These are phyloP conservation scores for Lysandra coridon DNA, from an alignment of 2,888 invertebrate genomes.

Conservation along the genomic window DNA sequence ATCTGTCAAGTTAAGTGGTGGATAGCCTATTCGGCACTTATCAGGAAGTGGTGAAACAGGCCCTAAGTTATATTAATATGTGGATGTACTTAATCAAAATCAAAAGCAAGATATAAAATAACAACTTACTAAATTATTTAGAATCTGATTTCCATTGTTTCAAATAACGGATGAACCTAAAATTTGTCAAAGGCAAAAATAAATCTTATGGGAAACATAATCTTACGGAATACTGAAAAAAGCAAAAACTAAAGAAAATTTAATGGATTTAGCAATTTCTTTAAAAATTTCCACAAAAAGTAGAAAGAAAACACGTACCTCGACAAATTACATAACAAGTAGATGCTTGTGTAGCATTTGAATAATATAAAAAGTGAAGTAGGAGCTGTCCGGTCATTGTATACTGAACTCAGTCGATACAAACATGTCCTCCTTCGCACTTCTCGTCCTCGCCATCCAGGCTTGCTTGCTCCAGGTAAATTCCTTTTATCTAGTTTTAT, in stretches of 20 bases:
- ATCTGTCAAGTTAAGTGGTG: too few relatives aligned
- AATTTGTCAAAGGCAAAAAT: background rate
- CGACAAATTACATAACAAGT: background rate
- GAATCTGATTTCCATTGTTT: too few relatives aligned
- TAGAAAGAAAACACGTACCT: background rate
- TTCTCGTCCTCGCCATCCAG: slow-evolving; percentile 37
- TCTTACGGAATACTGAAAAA: background rate
- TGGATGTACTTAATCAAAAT: too few relatives aligned
- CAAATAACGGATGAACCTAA: too few relatives aligned
- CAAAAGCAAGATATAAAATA: too few relatives aligned
- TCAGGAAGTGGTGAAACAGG: too few relatives aligned
- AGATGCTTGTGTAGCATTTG: background rate
- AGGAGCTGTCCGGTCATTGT: background rate
- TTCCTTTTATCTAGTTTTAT: background rate
- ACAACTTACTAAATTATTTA: too few relatives aligned
- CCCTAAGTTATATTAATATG: too few relatives aligned
- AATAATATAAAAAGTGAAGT: slow-evolving; percentile 30
- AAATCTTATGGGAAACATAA: background rate
- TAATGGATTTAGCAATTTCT: background rate
- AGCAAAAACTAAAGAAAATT: background rate
- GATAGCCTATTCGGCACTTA: too few relatives aligned
- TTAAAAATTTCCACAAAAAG: slow-evolving; percentile 1
- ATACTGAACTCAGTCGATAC: slow-evolving; percentile 10
- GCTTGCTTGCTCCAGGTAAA: slow-evolving; percentile 52
- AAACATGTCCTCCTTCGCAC: slow-evolving; percentile 12